Base-by-base conservation (phyloP, 2,797 vertebrate species). In the Hozukius guyotensis region DNA sequence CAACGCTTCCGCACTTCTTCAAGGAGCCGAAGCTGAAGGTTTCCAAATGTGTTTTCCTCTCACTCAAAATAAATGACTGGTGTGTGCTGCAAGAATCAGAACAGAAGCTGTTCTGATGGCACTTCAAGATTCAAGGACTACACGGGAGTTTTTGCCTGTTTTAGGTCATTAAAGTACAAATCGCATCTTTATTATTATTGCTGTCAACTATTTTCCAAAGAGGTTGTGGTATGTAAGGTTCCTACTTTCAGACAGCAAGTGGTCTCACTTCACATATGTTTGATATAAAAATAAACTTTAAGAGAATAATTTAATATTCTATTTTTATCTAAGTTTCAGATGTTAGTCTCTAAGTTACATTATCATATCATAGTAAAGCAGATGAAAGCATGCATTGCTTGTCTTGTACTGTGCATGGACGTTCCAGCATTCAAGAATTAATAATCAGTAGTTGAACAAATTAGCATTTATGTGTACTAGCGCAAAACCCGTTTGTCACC, bases 21-120 rank as follows among this genome's bases (percentile, higher is more conserved):
- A 69, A 87, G 81, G 55, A 77, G 64, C 70, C 25, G 10, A 78
- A 64, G 74, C 60, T 63, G 83, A 92, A 85, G 77, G 68, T 87
- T 87, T 88, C 34, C 14, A 9, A 79, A 75, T 63, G 59, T 73
- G 62, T 79, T 83, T 83, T 75, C 78, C 38, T 80, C 31, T 85
- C 66, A 22, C 73, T 77, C 75, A 5, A 52, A 86, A 81, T 70
- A 88, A 89, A 81, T 66, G 56, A 77, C 32, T 80, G 18, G 60
- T 34, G 64, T 20, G 69, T 20, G 69, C 65, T 60, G 52, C 63
- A 42, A 34, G 36, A 79, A 34, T 65, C 32, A 2, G n/a, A 76
- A 68, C n/a, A 77, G 55, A 81, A 60, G 46, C 52, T 27, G 10
- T 72, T 81, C 57, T 61, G 27, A 74, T n/a, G 31, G 12, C 6